These are phyloP conservation scores for Orius insidiosus DNA, from an alignment of 1,140 invertebrate genomes.

Conservation along the genomic window DNA sequence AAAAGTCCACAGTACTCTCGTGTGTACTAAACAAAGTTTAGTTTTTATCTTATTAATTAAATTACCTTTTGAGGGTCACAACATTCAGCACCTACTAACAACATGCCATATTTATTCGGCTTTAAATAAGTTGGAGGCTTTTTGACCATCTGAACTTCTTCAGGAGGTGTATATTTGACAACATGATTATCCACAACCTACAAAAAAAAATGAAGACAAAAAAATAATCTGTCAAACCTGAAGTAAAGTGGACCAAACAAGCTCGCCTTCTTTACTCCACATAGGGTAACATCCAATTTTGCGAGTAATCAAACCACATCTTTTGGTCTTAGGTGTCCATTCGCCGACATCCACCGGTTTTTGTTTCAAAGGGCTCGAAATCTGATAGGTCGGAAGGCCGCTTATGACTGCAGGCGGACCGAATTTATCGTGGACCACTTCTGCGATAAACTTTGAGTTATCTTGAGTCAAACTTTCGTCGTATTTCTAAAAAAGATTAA, in stretches of 20 bases:
- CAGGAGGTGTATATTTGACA: slow-evolving; percentile 75
- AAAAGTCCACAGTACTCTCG: slow-evolving; percentile 83
- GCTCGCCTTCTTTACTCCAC: slow-evolving; percentile 75
- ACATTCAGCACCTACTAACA: slow-evolving; percentile 80
- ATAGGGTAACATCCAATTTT: slow-evolving; percentile 89
- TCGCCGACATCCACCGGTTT: slow-evolving; percentile 32
- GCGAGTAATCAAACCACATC: slow-evolving; percentile 73
- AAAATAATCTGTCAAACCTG: slow-evolving; percentile 39
- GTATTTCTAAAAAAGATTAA: slow-evolving; percentile 29
- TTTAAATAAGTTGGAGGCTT: slow-evolving; percentile 25
- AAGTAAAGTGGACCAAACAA: slow-evolving; percentile 59
- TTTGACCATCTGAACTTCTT: slow-evolving; percentile 45
- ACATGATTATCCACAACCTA: slow-evolving; percentile 92
- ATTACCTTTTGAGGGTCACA: slow-evolving; percentile 54
- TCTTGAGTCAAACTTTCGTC: slow-evolving; percentile 57
- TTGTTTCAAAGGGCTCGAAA: slow-evolving; percentile 34
- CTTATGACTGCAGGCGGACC: slow-evolving; percentile 28
- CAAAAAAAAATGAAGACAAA: slow-evolving; percentile 19
- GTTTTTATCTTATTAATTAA: not conserved
- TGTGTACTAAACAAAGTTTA: slow-evolving; percentile 42
- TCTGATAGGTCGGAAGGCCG: slow-evolving; percentile 28
- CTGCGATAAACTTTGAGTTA: slow-evolving; percentile 66
- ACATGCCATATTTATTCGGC: slow-evolving; percentile 40
- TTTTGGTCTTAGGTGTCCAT: slow-evolving; percentile 43
- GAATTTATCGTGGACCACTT: slow-evolving; percentile 51